Evolutionary conservation across 2,113 vertebrate species (phyloP).

Genomic region (Ailuropoda melanoleuca): DNA sequence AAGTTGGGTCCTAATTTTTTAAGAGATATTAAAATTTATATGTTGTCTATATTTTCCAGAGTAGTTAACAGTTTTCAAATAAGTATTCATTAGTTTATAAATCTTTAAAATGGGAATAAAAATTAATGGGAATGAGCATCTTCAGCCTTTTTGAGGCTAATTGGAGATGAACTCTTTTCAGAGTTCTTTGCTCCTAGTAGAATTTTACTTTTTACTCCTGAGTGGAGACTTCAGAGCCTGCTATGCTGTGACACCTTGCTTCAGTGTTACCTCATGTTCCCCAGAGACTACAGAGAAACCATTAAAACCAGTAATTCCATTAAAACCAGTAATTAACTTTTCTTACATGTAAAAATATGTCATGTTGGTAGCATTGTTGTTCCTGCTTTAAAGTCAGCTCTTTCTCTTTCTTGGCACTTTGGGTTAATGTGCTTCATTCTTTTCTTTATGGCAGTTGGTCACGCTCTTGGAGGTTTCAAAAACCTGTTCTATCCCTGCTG

Average conservation of each 20-base stretch:
- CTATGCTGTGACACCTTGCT: neutral
- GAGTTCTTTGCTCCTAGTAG: neutral
- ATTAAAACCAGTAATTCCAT: neutral
- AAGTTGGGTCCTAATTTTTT: neutral
- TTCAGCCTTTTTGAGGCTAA: neutral
- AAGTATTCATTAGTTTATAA: neutral
- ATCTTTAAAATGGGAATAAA: conserved; percentile 32
- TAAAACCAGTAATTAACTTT: neutral
- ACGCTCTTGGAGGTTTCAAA: neutral
- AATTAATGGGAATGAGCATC: neutral
- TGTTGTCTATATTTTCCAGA: neutral
- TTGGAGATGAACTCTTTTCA: neutral
- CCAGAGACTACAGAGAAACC: neutral
- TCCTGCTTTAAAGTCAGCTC: neutral
- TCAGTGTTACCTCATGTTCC: neutral
- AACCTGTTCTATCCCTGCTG: neutral
- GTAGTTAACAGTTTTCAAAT: conserved; percentile 15
- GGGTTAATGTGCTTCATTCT: neutral
- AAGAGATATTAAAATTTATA: conserved; percentile 38
- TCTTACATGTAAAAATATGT: neutral
- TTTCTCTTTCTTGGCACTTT: neutral
- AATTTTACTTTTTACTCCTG: neutral
- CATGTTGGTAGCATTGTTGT: neutral
- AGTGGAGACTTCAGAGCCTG: neutral
- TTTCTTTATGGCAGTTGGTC: neutral